These are phyloP conservation scores for Hesperophylax magnus DNA, from an alignment of 1,140 invertebrate genomes.

Conservation along the genomic window DNA sequence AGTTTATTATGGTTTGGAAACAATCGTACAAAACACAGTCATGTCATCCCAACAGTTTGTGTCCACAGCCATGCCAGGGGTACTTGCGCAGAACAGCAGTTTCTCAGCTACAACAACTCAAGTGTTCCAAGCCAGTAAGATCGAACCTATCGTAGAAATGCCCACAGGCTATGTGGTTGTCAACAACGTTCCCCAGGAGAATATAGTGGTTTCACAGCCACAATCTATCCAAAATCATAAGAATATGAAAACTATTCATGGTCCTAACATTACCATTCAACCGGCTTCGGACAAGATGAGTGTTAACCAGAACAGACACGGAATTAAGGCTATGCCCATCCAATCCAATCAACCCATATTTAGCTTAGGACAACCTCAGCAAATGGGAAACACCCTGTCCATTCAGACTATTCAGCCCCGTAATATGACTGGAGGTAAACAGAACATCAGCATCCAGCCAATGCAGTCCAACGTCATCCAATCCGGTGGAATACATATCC, in stretches of 20 bases:
- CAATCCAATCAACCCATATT: constrained; percentile 55
- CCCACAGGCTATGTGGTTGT: constrained; percentile 80
- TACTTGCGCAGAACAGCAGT: constrained; percentile 82
- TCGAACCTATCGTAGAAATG: constrained; percentile 83
- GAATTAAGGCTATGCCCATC: constrained; percentile 47
- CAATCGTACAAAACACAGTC: constrained; percentile 87
- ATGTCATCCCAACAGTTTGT: constrained; percentile 89
- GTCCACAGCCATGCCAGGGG: constrained; percentile 81
- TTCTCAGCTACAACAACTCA: constrained; percentile 86
- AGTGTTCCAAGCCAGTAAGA: constrained; percentile 85
- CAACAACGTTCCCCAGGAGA: constrained; percentile 71
- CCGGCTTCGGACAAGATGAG: constrained; percentile 66
- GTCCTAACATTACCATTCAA: constrained; percentile 69
- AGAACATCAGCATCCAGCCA: constrained; percentile 51
- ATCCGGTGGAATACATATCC: constrained; percentile 44
- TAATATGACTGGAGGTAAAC: constrained; percentile 48
- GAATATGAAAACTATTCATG: constrained; percentile 63
- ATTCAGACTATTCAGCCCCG: constrained; percentile 50
- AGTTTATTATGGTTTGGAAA: constrained; percentile 86
- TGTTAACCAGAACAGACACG: constrained; percentile 40
- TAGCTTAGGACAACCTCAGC: constrained; percentile 47
- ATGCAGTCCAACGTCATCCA: constrained; percentile 46
- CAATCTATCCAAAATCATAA: constrained; percentile 62
- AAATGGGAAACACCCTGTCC: constrained; percentile 48
- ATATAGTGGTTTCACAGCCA: constrained; percentile 64